Percentiles rank a stretch among this genome's conserved stretches.
These are phyloP conservation scores for Drosophila sp. DNA, from an alignment of 1,140 invertebrate species.

Conservation along the genomic window DNA sequence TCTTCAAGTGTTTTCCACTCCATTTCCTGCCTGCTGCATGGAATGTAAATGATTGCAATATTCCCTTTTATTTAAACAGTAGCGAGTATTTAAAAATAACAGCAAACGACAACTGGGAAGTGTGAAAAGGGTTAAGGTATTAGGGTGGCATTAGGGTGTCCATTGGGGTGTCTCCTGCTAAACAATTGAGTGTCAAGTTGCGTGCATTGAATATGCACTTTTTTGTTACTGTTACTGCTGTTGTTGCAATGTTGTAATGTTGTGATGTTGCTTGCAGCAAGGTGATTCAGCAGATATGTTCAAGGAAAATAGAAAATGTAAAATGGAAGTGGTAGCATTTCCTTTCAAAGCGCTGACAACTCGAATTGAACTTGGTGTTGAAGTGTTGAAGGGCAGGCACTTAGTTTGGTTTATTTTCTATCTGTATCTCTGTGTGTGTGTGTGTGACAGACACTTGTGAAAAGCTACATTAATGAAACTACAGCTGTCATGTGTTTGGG, in stretches of 20 bases:
- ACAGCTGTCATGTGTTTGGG: slow-evolving; percentile 13
- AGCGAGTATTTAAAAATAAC: background rate
- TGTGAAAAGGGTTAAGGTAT: slow-evolving; percentile 6
- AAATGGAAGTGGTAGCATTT: slow-evolving; percentile 17
- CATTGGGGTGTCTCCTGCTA: background rate
- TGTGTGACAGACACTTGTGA: slow-evolving; percentile 19
- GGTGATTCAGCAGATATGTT: slow-evolving; percentile 62
- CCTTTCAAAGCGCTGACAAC: slow-evolving; percentile 36
- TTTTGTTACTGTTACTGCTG: slow-evolving; percentile 17
- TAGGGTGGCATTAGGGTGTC: background rate
- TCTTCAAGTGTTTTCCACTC: too few species aligned
- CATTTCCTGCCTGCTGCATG: too few species aligned
- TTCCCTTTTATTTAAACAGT: too few species aligned
- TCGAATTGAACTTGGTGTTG: slow-evolving; percentile 24
- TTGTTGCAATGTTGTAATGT: background rate
- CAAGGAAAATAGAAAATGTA: too few species aligned
- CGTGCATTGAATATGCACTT: slow-evolving; percentile 53
- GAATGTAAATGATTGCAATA: too few species aligned
- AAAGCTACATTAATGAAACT: slow-evolving; percentile 32
- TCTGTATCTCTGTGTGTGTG: slow-evolving; percentile 2
- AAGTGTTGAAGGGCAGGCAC: slow-evolving; percentile 59
- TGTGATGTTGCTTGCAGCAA: slow-evolving; percentile 23
- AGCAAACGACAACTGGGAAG: slow-evolving; percentile 9
- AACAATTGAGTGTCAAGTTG: slow-evolving; percentile 73
- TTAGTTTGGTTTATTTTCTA: slow-evolving; percentile 36